These are phyloP conservation scores for Podabrus alpinus DNA, from an alignment of 2,888 invertebrate species.

Conservation along the genomic window DNA sequence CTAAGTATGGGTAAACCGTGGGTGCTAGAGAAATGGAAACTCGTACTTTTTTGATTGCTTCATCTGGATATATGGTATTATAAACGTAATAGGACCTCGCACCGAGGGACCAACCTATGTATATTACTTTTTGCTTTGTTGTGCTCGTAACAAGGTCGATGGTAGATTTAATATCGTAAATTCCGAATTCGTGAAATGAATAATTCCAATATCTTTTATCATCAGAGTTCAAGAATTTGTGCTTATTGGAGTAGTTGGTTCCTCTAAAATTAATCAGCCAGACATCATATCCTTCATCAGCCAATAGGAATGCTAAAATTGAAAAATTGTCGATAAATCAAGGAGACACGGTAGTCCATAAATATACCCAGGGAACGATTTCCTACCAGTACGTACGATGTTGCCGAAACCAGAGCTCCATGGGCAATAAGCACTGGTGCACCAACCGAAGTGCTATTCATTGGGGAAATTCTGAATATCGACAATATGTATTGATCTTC, in stretches of 20 bases:
- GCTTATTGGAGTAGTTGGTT: constrained; percentile 48
- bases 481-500: background rate
- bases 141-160: background rate
- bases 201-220: constrained; percentile 53
- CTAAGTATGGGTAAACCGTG: background rate
- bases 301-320: constrained; percentile 48
- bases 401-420: constrained; percentile 47
- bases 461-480: constrained; percentile 35
- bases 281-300: constrained; percentile 56
- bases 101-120: background rate
- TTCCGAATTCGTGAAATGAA: constrained; percentile 33
- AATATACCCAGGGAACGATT: constrained; percentile 50
- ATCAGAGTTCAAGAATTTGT: constrained; percentile 37
- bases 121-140: background rate
- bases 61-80: background rate
- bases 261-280: constrained; percentile 58
- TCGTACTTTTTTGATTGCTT: background rate
- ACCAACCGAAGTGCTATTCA: constrained; percentile 31
- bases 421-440: constrained; percentile 51
- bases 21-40: background rate
- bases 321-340: background rate
- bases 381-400: constrained; percentile 46
- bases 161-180: constrained; percentile 25
- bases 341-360: background rate
- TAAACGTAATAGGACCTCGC: background rate